Conservation (phyloP, 2,888 invertebrate genomes). For the Meiosimyza decipiens region DNA sequence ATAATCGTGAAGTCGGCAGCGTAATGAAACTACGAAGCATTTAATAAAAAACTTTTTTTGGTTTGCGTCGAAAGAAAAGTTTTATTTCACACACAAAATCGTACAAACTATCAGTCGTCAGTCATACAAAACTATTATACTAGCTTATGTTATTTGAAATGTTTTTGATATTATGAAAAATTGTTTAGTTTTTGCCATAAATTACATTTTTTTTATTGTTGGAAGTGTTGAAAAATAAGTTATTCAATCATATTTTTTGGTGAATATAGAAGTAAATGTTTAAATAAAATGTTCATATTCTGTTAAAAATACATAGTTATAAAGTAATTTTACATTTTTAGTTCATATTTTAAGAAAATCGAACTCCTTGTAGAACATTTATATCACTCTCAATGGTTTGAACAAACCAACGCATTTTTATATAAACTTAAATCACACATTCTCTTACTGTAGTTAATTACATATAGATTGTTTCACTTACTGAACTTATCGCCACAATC, state of each 20-base stretch:
- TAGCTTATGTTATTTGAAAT: conserved; percentile 24
- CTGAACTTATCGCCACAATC: conserved; percentile 2
- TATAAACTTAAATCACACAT: conserved; percentile 30
- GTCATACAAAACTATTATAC: conserved; percentile 58
- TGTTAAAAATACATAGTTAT: not conserved
- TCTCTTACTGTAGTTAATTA: conserved; percentile 5
- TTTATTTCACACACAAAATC: conserved; percentile 51
- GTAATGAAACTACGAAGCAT: not conserved
- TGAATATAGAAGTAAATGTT: not conserved
- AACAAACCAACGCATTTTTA: not conserved
- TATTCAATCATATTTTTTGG: not conserved
- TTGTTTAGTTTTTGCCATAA: conserved; percentile 1
- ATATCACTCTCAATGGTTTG: not conserved
- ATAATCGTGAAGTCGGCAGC: too few species aligned
- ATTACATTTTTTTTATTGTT: conserved; percentile 11
- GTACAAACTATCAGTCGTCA: conserved; percentile 68
- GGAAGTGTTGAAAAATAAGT: conserved; percentile 1
- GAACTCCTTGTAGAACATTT: not conserved
- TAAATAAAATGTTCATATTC: not conserved
- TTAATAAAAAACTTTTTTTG: conserved; percentile 36
- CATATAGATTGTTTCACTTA: conserved; percentile 10
- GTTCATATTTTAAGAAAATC: too few species aligned
- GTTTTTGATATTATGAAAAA: conserved; percentile 20
- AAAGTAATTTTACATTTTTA: not conserved
- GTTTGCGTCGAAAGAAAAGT: conserved; percentile 48